phyloP scores from a whole-genome alignment of 2,113 vertebrate genomes.

The Callocephalon fimbriatum region DNA sequence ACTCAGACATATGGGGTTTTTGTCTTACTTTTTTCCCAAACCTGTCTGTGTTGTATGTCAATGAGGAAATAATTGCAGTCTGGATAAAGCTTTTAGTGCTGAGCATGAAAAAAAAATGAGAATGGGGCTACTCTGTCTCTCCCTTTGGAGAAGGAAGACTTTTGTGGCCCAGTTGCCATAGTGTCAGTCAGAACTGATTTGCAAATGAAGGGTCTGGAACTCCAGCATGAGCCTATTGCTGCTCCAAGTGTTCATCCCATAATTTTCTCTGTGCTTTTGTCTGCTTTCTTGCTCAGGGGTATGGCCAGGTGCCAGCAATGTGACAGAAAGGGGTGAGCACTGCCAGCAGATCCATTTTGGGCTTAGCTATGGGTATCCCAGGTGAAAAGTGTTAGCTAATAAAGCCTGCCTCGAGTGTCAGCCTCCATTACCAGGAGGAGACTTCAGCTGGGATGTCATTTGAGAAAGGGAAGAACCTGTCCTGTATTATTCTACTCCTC shows the following conservation, averaged over 20 bases:
- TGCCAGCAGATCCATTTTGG: slow-evolving; percentile 61
- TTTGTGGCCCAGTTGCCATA: not conserved
- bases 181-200: slow-evolving; percentile 24
- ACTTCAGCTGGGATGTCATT: not conserved
- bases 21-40: not conserved
- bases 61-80: not conserved
- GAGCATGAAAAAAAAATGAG: not conserved
- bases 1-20: not conserved
- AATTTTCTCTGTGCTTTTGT: slow-evolving; percentile 20
- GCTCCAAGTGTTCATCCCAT: not conserved
- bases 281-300: slow-evolving; percentile 19
- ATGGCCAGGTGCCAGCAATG: slow-evolving; percentile 39
- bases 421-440: not conserved
- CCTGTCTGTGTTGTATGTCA: not conserved
- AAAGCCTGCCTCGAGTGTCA: not conserved
- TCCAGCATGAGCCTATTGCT: not conserved
- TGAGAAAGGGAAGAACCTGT: not conserved
- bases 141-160: not conserved
- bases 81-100: not conserved
- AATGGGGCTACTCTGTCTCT: not conserved
- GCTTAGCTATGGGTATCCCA: slow-evolving; percentile 42
- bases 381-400: slow-evolving; percentile 32
- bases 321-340: slow-evolving; percentile 7
- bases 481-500: not conserved
- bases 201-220: slow-evolving; percentile 35